Evolutionary conservation across 92 coral and sea anemone species (phyloP).

Genomic region (Epizoanthus stellaris): DNA sequence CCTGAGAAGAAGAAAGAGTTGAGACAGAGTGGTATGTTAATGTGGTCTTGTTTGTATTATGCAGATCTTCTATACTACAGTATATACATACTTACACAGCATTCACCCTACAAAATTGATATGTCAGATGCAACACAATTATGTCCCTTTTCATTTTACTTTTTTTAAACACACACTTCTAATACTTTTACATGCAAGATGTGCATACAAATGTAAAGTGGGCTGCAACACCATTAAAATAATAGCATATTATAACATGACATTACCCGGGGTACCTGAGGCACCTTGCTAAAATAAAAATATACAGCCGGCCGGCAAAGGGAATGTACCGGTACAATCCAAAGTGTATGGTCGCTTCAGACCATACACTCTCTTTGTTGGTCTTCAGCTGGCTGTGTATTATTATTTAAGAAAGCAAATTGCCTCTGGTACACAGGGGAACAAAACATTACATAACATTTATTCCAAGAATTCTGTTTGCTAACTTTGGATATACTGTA

Average conservation of each 20-base stretch:
- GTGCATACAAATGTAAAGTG: neutral
- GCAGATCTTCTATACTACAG: conserved; percentile 7
- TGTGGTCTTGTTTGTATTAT: conserved; percentile 11
- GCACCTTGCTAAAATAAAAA: neutral
- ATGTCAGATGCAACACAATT: neutral
- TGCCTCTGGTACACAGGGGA: too few relatives aligned
- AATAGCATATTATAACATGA: neutral
- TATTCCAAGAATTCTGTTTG: too few relatives aligned
- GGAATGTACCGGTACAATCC: too few relatives aligned
- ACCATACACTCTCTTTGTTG: too few relatives aligned
- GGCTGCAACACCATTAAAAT: neutral
- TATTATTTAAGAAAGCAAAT: too few relatives aligned
- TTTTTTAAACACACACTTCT: neutral
- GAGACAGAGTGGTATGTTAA: conserved; percentile 39
- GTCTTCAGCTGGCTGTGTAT: too few relatives aligned
- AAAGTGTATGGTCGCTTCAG: too few relatives aligned
- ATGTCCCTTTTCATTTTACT: neutral
- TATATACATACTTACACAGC: neutral
- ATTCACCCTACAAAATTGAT: neutral
- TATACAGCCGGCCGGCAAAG: neutral
- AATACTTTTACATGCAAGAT: neutral
- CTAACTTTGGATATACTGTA: too few relatives aligned
- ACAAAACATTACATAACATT: too few relatives aligned
- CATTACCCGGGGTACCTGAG: conserved; percentile 1
- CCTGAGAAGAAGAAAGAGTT: conserved; percentile 24